Base-by-base conservation (phyloP, 1,140 invertebrate species). In the Drosophila fuyamai region DNA sequence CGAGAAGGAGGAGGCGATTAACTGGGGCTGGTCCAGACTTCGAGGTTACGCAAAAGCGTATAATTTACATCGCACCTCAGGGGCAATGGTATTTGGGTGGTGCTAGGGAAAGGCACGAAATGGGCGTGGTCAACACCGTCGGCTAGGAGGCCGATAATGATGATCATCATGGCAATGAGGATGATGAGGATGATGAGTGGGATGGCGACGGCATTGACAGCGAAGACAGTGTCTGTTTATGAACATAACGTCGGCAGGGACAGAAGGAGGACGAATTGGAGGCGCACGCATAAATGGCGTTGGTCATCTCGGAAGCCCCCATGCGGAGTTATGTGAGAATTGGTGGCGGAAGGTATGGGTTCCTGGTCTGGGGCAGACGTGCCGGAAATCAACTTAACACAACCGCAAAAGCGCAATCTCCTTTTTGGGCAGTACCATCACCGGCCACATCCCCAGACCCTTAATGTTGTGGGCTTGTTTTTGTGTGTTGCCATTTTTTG, bases 321-420 rank as follows among this genome's bases (percentile, higher is more conserved):
- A 43, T 41, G 57, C 40, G 18, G 56, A 43, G 35, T 47, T 41
- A 36, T 55, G 41, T 57, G 61, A n/a, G 27, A 44, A 32, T 12
- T 43, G 40, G 13, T 32, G 14, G 23, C 23, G 1, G 32, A 58
- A 16, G 18, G 18, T 13, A 13, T 43, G 47, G 6, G 4, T 38
- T 1, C 29, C 9, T n/a, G 43, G 32, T 23, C n/a, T 43, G 29
- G 29, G 10, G 29, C 66, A 70, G 79, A 88, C 82, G 79, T 79
- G 79, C 75, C 82, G 82, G 83, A 86, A 86, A 88, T 86, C 83
- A 82, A 86, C 79, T 86, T 82, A 86, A 73, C 70, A 79, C 70
- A 86, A 86, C 82, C 82, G 83, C 82, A 86, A 86, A 86, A 86
- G 82, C 82, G 62, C 75, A 86, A 86, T 86, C 81, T 85, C 70